Conservation (phyloP, 1,140 invertebrate species). For the Limonius californicus region DNA sequence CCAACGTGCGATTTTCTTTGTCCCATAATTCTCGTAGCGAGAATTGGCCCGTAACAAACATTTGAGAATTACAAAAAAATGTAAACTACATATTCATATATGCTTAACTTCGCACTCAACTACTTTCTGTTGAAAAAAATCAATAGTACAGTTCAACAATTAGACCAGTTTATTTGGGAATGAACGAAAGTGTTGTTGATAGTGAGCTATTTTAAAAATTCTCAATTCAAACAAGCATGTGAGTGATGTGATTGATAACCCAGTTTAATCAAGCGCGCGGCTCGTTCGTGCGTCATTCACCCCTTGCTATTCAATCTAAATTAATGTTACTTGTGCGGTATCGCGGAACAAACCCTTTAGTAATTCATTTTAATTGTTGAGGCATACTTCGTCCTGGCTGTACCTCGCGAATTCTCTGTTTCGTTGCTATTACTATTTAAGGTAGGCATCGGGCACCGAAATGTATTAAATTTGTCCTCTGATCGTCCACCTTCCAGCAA, state of each 20-base stretch:
- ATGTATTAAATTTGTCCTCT: background rate
- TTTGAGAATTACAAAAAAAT: no score
- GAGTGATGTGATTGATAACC: conserved; percentile 27
- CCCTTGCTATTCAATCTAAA: conserved; percentile 29
- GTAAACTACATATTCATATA: no score
- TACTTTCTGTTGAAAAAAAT: no score
- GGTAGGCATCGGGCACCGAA: background rate
- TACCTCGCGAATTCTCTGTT: conserved; percentile 2
- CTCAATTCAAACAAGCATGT: conserved; percentile 20
- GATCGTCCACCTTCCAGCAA: background rate
- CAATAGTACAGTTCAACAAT: no score
- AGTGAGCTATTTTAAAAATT: conserved; percentile 3
- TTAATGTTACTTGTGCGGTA: conserved; percentile 31
- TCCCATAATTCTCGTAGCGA: no score
- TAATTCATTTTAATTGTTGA: conserved; percentile 31
- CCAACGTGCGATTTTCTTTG: no score
- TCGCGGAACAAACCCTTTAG: conserved; percentile 29
- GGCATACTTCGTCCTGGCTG: conserved; percentile 6
- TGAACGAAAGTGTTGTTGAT: background rate
- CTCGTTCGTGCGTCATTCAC: conserved; percentile 6
- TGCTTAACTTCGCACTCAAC: no score
- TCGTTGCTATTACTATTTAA: conserved; percentile 10
- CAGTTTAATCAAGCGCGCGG: conserved; percentile 23
- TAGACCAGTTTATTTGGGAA: no score
- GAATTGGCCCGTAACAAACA: no score